phyloP scores from a whole-genome alignment of 1,140 invertebrate genomes.

The Thereuonema tuberculata region DNA sequence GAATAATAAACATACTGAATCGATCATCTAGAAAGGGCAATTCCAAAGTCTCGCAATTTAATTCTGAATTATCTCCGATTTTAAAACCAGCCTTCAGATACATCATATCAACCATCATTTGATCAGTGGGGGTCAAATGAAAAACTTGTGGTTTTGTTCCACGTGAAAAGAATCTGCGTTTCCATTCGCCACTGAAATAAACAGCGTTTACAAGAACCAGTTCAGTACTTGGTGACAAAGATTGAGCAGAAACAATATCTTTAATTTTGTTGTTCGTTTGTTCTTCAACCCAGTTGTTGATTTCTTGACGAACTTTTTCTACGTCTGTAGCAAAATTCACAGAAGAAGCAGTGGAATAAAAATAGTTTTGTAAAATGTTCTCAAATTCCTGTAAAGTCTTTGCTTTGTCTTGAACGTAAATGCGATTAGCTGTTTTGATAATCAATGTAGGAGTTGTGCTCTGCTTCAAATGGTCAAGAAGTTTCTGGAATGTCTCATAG shows the following conservation, averaged over 20 bases:
- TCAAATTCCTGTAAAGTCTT: slow-evolving; percentile 36
- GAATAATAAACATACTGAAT: slow-evolving; percentile 56
- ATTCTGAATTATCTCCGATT: slow-evolving; percentile 26
- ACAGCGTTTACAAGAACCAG: slow-evolving; percentile 30
- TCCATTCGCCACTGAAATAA: slow-evolving; percentile 31
- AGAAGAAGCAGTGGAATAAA: slow-evolving; percentile 44
- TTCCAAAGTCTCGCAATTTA: slow-evolving; percentile 66
- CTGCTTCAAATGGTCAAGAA: not conserved
- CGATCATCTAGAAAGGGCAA: slow-evolving; percentile 68
- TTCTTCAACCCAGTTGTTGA: slow-evolving; percentile 63
- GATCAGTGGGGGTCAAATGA: slow-evolving; percentile 22
- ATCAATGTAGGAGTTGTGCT: not conserved
- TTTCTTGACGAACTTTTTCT: slow-evolving; percentile 37
- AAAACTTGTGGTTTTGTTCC: slow-evolving; percentile 20
- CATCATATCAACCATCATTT: slow-evolving; percentile 22
- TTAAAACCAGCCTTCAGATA: slow-evolving; percentile 17
- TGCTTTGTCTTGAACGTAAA: slow-evolving; percentile 41
- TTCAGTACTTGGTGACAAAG: not conserved
- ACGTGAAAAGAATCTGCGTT: slow-evolving; percentile 32
- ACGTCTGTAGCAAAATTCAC: slow-evolving; percentile 49
- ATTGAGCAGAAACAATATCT: slow-evolving; percentile 10
- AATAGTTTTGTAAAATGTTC: slow-evolving; percentile 46
- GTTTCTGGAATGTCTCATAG: not conserved
- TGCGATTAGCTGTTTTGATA: slow-evolving; percentile 45
- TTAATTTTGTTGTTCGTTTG: slow-evolving; percentile 58